Base-by-base conservation (phyloP, 2,888 invertebrate genomes). In the Ophion ventricosus region DNA sequence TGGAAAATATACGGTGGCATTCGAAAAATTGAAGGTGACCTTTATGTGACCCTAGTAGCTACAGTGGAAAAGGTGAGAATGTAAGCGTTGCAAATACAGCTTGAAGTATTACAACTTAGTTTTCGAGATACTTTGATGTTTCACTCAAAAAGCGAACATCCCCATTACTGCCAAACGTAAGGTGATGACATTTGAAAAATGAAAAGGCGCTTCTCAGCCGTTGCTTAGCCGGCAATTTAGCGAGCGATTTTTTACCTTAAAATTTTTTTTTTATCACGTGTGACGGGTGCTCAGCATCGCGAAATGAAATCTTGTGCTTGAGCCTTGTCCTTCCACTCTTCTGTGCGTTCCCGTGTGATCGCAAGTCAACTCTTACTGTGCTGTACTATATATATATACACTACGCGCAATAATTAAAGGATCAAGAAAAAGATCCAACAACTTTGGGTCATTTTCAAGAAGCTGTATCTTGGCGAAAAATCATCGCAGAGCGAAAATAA, bases 311-410 rank as follows among this genome's bases (percentile, higher is more conserved):
- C 64, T 54, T 81, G 49, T 49, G 84, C 80, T 85, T 80, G 57
- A 64, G 40, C 40, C 84, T 78, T 59, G 61, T 54, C 70, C 40
- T 43, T n/a, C 56, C 54, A 54, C 80, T 63, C 26, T 66, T 66
- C 61, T 40, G 63, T 54, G 49, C 14, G 23, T 66, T 43, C 56
- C 10, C 69, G 80, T 69, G 81, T 56, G 73, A 79, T 82, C 82
- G 72, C 86, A 85, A 89, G 80, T 82, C 85, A 85, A 77, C 83
- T 87, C 54, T 64, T 79, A 88, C 87, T 87, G 88, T 86, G 88
- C 85, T 86, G 85, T 77, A 49, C 49, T 49, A 17, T 49, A 49
- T 17, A 17, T 11, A 35, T 35, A n/a, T n/a, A n/a, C n/a, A n/a
- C n/a, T n/a, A n/a, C n/a, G n/a, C n/a, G n/a, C n/a, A n/a, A n/a